Evolutionary conservation across 1,140 invertebrate genomes (phyloP), one percentile per base, ranked within the genome.

Genomic region (Oryctes rhinoceros): DNA sequence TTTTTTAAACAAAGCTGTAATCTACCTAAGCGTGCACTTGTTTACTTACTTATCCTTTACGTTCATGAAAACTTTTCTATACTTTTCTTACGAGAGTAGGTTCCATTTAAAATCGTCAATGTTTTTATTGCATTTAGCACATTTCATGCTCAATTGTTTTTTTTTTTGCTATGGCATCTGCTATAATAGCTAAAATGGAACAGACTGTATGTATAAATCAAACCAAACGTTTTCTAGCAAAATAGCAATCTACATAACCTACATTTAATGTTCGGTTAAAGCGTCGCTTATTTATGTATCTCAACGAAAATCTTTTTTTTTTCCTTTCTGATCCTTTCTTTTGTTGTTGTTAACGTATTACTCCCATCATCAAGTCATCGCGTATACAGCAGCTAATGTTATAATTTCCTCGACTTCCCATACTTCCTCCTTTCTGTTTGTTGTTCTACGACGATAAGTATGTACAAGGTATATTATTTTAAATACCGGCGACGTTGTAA

Each of bases 41-140:
- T 18, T 67, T 67, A 18, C 9, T 18, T 18, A 13, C 3, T 67
- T 1, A 20, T 13, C 24, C 1, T 18, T 9, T 67, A 67, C 10
- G 1, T 67, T 10, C 24, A 67, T 18, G 1, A 6, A 15, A 67
- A 18, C 24, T 67, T 15, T 3, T 67, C 15, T 20, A 18, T 20
- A 67, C n/a, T 67, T 67, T 15, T 4, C n/a, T 67, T 67, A 18
- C n/a, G 48, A 20, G 1, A 3, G 10, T 1, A 3, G 24, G 62
- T n/a, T n/a, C n/a, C 10, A 67, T 13, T 18, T 67, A 67, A 67
- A 67, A 20, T 10, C 24, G 62, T 67, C 62, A 67, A 67, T 20
- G n/a, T 67, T 67, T 67, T n/a, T 67, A 1, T 20, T 67, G 10
- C 24, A 67, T 18, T 9, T 18, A 18, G n/a, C n/a, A n/a, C n/a